These are phyloP conservation scores for Paragorgia papillata DNA, from an alignment of 92 coral and sea anemone species.

Conservation along the genomic window DNA sequence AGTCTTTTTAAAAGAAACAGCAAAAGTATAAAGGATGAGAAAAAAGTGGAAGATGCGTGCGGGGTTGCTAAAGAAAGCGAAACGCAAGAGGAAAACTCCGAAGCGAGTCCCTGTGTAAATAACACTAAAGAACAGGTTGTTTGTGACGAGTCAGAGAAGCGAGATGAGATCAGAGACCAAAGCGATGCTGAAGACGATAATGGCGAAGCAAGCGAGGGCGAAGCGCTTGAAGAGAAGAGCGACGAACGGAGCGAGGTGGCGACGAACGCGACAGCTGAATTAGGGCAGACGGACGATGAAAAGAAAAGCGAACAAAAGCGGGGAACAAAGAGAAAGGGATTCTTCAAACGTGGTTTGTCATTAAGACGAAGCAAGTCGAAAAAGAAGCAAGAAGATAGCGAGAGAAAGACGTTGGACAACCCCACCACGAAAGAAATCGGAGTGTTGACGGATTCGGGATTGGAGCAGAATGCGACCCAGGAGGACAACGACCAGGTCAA, in stretches of 20 bases:
- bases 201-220: slow-evolving; percentile 13
- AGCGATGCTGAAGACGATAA: slow-evolving; percentile 4
- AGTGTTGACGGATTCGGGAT: neutral
- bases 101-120: neutral
- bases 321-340: slow-evolving; percentile 24
- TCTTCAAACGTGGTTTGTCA: slow-evolving; percentile 44
- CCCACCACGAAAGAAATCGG: neutral
- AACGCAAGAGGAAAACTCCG: neutral
- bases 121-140: slow-evolving; percentile 17
- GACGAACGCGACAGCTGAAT: neutral
- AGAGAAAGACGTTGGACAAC: neutral
- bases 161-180: slow-evolving; percentile 9
- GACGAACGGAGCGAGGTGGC: neutral
- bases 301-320: neutral
- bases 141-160: neutral
- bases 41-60: neutral
- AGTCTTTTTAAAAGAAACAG: neutral
- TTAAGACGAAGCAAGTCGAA: slow-evolving; percentile 36
- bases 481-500: neutral
- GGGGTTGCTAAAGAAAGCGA: neutral
- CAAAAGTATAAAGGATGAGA: neutral
- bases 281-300: neutral
- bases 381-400: slow-evolving; percentile 5
- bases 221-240: neutral
- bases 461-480: neutral